Evolutionary conservation across 2,888 invertebrate species (phyloP).

Genomic region (Marronus borbonicus): DNA sequence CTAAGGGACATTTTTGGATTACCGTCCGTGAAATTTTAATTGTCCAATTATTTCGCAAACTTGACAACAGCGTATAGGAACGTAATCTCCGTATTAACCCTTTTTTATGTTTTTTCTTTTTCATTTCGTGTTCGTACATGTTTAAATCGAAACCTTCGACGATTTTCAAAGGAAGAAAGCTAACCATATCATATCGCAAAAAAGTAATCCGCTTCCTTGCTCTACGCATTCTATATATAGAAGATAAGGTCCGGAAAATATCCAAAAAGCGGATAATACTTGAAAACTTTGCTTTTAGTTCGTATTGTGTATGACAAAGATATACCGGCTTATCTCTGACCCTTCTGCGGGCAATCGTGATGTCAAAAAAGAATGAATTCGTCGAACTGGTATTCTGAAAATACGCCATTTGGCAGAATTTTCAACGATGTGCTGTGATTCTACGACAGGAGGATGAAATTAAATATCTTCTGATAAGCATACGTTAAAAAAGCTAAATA

Average conservation of each 20-base stretch:
- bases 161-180: neutral
- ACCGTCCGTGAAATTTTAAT: constrained; percentile 4
- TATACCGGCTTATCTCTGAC: constrained; percentile 24
- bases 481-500: neutral
- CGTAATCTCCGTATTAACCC: no score
- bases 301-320: constrained; percentile 13
- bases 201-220: neutral
- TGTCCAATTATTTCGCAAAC: neutral
- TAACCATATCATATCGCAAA: neutral
- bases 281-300: constrained; percentile 5
- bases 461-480: constrained; percentile 8
- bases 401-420: constrained; percentile 8
- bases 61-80: no score
- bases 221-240: neutral
- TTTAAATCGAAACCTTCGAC: neutral
- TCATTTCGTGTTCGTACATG: neutral
- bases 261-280: constrained; percentile 22
- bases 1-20: neutral
- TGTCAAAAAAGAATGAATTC: neutral
- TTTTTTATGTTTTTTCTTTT: neutral
- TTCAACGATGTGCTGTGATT: neutral
- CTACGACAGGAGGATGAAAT: constrained; percentile 7
- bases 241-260: neutral
- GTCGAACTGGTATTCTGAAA: neutral
- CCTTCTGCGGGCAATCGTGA: constrained; percentile 9